These are phyloP conservation scores for Coremacera marginata DNA, from an alignment of 2,888 invertebrate genomes.

Conservation along the genomic window DNA sequence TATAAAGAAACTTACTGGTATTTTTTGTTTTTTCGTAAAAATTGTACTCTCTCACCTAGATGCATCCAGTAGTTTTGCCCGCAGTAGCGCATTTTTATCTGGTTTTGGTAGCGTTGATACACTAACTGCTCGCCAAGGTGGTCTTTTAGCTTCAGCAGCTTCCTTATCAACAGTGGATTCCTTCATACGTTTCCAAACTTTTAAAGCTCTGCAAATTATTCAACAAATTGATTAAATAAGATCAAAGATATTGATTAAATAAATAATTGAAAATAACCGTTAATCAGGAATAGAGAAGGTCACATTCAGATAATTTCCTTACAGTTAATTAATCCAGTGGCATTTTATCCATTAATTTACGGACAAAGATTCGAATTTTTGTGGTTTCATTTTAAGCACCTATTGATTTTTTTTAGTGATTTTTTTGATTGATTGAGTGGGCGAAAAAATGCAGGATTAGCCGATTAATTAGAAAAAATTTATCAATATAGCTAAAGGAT, in stretches of 20 bases:
- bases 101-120: slow-evolving; percentile 65
- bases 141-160: slow-evolving; percentile 64
- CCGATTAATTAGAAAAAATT: too few relatives aligned
- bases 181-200: slow-evolving; percentile 65
- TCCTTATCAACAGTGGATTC: slow-evolving; percentile 54
- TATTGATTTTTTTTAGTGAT: too few relatives aligned
- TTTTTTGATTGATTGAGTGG: too few relatives aligned
- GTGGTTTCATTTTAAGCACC: too few relatives aligned
- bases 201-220: slow-evolving; percentile 55
- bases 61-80: slow-evolving; percentile 67
- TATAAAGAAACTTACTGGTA: neutral
- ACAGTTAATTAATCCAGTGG: too few relatives aligned
- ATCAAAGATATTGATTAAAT: too few relatives aligned
- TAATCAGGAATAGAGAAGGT: neutral
- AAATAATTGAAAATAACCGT: too few relatives aligned
- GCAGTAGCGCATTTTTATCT: slow-evolving; percentile 66
- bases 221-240: neutral
- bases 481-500: too few relatives aligned
- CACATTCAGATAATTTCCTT: too few relatives aligned
- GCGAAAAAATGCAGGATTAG: too few relatives aligned
- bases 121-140: slow-evolving; percentile 68
- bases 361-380: too few relatives aligned
- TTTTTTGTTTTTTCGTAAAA: neutral
- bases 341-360: too few relatives aligned
- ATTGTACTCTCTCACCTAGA: slow-evolving; percentile 58